phyloP scores from a whole-genome alignment of 2,888 invertebrate species.

The Andrena minutula region DNA sequence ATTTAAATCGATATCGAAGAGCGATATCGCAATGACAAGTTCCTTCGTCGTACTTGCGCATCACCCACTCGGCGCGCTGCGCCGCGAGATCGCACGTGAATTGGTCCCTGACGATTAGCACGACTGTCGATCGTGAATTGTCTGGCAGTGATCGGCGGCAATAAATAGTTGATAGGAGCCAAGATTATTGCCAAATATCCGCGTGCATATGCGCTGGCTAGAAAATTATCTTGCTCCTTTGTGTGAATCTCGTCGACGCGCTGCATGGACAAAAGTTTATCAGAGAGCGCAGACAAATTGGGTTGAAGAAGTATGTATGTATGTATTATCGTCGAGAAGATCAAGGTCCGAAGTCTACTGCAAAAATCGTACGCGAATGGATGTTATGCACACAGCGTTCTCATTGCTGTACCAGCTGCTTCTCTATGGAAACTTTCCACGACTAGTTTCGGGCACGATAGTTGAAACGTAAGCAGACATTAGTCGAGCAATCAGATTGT shows the following conservation, averaged over 20 bases:
- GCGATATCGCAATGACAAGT: neutral
- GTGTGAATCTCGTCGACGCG: neutral
- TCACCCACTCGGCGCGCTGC: constrained; percentile 24
- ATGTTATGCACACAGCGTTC: too few species aligned
- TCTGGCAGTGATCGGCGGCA: constrained; percentile 5
- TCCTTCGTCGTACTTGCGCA: constrained; percentile 9
- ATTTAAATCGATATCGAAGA: neutral
- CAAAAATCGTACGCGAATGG: too few species aligned
- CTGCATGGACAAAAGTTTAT: neutral
- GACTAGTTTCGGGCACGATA: too few species aligned
- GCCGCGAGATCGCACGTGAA: constrained; percentile 10
- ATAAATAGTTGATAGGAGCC: constrained; percentile 39
- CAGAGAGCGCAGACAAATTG: neutral
- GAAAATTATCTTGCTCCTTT: neutral
- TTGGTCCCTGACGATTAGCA: constrained; percentile 20
- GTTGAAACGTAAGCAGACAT: neutral
- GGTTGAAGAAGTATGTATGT: too few species aligned
- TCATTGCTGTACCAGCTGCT: too few species aligned
- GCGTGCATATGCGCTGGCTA: neutral
- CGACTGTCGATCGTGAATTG: constrained; percentile 12
- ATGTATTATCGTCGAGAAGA: too few species aligned
- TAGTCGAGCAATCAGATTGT: neutral
- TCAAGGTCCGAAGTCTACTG: too few species aligned
- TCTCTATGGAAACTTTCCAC: too few species aligned
- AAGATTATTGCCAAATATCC: constrained; percentile 42